Conservation (phyloP, 2,888 invertebrate species). For the Athalia rosae region DNA sequence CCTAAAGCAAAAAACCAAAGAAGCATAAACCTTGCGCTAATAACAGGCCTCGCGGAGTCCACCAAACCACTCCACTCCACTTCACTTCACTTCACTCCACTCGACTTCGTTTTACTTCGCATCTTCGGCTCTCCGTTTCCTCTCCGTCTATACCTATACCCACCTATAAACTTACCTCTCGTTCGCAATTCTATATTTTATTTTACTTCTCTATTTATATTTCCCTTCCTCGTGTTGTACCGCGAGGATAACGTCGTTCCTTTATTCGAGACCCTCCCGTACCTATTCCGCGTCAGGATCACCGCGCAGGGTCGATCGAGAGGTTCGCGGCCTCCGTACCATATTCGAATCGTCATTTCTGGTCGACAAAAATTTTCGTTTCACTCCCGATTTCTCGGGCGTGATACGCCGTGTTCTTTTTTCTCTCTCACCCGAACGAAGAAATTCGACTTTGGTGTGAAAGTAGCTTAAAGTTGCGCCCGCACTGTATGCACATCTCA, state of each 20-base stretch:
- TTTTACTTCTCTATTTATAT: conserved; percentile 1
- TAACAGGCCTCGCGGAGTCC: conserved; percentile 66
- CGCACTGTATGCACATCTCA: conserved; percentile 42
- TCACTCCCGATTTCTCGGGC: not conserved
- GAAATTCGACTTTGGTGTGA: conserved; percentile 11
- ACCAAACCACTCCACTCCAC: conserved; percentile 63
- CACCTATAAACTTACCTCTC: conserved; percentile 42
- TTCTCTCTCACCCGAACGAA: not conserved
- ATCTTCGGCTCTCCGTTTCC: conserved; percentile 40
- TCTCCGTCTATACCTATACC: conserved; percentile 48
- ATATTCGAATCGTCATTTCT: too few relatives aligned
- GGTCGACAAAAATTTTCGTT: too few relatives aligned
- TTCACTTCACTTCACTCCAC: conserved; percentile 63
- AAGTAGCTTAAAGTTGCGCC: conserved; percentile 14
- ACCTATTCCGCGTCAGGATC: too few relatives aligned
- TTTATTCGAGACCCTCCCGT: too few relatives aligned
- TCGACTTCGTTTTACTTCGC: conserved; percentile 40
- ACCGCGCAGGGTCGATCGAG: too few relatives aligned
- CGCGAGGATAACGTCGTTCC: not conserved
- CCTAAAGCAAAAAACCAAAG: conserved; percentile 71
- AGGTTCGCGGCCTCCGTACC: too few relatives aligned
- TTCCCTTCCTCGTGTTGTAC: conserved; percentile 2
- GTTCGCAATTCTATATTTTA: conserved; percentile 38
- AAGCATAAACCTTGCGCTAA: conserved; percentile 73
- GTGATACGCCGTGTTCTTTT: not conserved